Evolutionary conservation across 1,140 invertebrate species (phyloP).

Genomic region (Diplogasteroides magnus): DNA sequence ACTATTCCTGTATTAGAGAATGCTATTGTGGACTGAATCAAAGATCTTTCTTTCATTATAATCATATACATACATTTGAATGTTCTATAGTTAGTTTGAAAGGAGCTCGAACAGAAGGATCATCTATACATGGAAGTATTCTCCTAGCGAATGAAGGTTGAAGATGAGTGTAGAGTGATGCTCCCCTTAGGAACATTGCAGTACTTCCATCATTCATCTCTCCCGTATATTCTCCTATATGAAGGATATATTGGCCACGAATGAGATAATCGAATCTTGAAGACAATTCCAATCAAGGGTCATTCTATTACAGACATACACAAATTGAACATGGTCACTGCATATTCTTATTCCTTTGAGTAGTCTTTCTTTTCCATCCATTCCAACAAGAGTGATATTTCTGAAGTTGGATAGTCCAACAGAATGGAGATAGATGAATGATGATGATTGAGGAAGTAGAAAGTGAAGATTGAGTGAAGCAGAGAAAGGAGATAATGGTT

Average conservation of each 20-base stretch:
- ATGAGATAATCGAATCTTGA: background rate
- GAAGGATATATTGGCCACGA: slow-evolving; percentile 19
- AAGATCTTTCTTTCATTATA: background rate
- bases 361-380: slow-evolving; percentile 4
- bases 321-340: slow-evolving; percentile 5
- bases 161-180: slow-evolving; percentile 9
- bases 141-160: slow-evolving; percentile 18
- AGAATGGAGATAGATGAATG: slow-evolving; percentile 10
- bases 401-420: slow-evolving; percentile 9
- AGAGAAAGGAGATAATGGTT: slow-evolving; percentile 1
- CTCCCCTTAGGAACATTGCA: slow-evolving; percentile 4
- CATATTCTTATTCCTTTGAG: slow-evolving; percentile 13
- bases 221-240: slow-evolving; percentile 14
- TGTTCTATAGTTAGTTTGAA: slow-evolving; percentile 23
- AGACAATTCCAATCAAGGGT: background rate
- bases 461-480: slow-evolving; percentile 22
- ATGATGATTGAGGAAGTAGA: slow-evolving; percentile 2
- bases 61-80: slow-evolving; percentile 5
- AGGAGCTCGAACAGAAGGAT: slow-evolving; percentile 17
- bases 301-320: background rate
- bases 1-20: background rate
- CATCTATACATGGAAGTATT: slow-evolving; percentile 22
- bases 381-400: slow-evolving; percentile 11
- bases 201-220: background rate
- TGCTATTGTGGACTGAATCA: background rate